Evolutionary conservation across 2,113 vertebrate genomes (phyloP).

Genomic region (Oxyruncus cristatus): DNA sequence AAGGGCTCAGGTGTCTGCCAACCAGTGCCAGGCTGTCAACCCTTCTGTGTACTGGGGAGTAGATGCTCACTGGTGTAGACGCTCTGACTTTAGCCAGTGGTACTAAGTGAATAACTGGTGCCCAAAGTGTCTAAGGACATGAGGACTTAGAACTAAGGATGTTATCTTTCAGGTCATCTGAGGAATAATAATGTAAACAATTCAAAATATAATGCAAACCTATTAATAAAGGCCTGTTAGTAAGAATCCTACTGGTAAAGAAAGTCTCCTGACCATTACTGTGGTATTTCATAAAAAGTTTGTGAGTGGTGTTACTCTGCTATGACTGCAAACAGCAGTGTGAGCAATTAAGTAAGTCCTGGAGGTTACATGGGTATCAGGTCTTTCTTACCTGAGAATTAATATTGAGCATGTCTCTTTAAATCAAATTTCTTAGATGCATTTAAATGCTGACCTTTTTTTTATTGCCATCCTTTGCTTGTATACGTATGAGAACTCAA

Average conservation of each 20-base stretch:
- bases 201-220: neutral
- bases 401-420: neutral
- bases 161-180: neutral
- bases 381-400: neutral
- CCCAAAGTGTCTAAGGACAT: neutral
- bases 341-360: neutral
- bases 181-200: neutral
- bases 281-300: neutral
- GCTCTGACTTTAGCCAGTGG: neutral
- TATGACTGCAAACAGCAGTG: neutral
- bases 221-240: neutral
- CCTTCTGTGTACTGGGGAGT: neutral
- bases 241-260: neutral
- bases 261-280: neutral
- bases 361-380: neutral
- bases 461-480: neutral
- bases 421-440: neutral
- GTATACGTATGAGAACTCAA: neutral
- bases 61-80: neutral
- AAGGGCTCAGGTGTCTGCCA: neutral
- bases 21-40: neutral
- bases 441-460: neutral
- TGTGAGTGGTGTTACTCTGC: neutral
- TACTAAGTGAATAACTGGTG: neutral
- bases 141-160: neutral